These are phyloP conservation scores for Brachyhypopomus occidentalis DNA, from an alignment of 2,113 vertebrate species.

Conservation along the genomic window DNA sequence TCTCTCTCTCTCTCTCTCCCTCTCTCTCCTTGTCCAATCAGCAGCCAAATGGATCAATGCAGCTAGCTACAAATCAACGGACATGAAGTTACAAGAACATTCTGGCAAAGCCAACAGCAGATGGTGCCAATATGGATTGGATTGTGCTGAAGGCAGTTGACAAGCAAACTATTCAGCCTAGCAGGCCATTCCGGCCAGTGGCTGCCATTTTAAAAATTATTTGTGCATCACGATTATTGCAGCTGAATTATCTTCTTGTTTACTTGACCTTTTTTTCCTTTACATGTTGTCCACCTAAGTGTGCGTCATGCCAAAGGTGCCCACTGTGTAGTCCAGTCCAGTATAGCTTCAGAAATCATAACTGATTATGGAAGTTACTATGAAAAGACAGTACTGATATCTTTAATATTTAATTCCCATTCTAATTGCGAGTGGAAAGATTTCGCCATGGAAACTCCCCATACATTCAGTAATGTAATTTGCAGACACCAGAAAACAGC, in stretches of 20 bases:
- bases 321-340: neutral
- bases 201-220: neutral
- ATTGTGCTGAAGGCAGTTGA: neutral
- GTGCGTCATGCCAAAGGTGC: neutral
- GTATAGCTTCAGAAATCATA: neutral
- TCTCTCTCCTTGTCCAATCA: neutral
- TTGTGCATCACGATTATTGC: neutral
- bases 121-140: neutral
- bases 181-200: neutral
- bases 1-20: neutral
- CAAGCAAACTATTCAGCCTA: neutral
- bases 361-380: no score
- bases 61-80: conserved; percentile 32
- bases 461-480: neutral
- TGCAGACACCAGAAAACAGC: neutral
- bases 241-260: neutral
- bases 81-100: conserved; percentile 6
- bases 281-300: neutral
- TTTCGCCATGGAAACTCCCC: no score
- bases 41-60: conserved; percentile 7
- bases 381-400: no score
- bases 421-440: no score
- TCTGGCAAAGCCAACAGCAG: conserved; percentile 10
- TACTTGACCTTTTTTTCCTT: neutral
- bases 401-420: no score